Percentiles rank a stretch among this genome's conserved stretches.
These are phyloP conservation scores for Elmis aenea DNA, from an alignment of 2,888 invertebrate genomes.

Conservation along the genomic window DNA sequence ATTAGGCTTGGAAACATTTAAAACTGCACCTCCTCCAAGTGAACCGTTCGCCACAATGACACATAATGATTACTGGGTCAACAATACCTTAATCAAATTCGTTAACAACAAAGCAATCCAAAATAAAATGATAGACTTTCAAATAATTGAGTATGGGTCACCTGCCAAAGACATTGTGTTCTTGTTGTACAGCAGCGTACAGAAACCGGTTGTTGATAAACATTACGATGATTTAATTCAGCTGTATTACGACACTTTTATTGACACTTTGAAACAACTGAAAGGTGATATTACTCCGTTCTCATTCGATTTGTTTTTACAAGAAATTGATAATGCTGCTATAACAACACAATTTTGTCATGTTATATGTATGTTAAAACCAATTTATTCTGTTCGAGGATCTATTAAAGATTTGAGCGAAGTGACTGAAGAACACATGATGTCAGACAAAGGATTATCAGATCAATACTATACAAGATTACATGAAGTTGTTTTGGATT, in stretches of 20 bases:
- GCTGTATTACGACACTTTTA: slow-evolving; percentile 48
- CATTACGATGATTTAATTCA: slow-evolving; percentile 47
- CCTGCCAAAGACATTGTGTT: slow-evolving; percentile 52
- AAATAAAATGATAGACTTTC: slow-evolving; percentile 53
- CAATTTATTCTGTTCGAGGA: slow-evolving; percentile 40
- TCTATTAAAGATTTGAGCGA: slow-evolving; percentile 40
- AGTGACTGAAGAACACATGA: slow-evolving; percentile 15
- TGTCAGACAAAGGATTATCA: background rate
- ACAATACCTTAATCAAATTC: slow-evolving; percentile 53
- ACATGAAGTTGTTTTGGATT: background rate
- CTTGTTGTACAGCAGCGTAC: slow-evolving; percentile 50
- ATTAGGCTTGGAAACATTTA: slow-evolving; percentile 14
- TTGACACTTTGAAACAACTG: slow-evolving; percentile 38
- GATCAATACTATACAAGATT: background rate
- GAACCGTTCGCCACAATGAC: slow-evolving; percentile 51
- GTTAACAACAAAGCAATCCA: slow-evolving; percentile 27
- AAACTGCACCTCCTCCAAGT: slow-evolving; percentile 28
- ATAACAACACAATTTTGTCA: slow-evolving; percentile 41
- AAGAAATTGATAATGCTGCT: slow-evolving; percentile 41
- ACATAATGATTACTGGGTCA: slow-evolving; percentile 56
- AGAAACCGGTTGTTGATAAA: slow-evolving; percentile 37
- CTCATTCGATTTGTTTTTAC: slow-evolving; percentile 38
- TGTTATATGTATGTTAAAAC: slow-evolving; percentile 43
- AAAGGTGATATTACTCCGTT: slow-evolving; percentile 34
- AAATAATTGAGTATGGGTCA: slow-evolving; percentile 49